These are phyloP conservation scores for Drosophila prolongata DNA, from an alignment of 2,888 invertebrate genomes.

Conservation along the genomic window DNA sequence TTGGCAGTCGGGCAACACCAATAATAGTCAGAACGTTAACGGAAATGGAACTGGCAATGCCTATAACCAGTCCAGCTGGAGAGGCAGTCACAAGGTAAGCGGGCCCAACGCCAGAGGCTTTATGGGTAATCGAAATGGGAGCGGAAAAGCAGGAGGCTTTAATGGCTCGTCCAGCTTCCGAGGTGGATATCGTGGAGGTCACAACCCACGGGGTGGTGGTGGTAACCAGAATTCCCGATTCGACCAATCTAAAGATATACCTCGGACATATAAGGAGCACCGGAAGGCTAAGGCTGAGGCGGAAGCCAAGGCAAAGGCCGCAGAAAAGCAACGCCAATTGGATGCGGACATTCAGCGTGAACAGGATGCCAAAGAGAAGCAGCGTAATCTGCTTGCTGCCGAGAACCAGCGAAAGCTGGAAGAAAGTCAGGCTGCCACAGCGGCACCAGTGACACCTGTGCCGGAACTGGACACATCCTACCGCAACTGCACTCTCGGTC, in stretches of 20 bases:
- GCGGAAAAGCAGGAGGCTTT: background rate
- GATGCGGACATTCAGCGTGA: constrained; percentile 12
- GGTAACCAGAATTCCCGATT: background rate
- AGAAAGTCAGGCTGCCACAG: background rate
- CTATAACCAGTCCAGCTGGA: constrained; percentile 2
- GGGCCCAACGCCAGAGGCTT: background rate
- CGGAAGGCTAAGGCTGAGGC: constrained; percentile 67
- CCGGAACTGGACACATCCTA: constrained; percentile 78
- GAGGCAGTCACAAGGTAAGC: background rate
- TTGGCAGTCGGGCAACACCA: background rate
- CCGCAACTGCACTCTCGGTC: constrained; percentile 54
- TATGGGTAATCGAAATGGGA: background rate
- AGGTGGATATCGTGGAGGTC: constrained; percentile 6
- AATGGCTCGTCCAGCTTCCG: background rate
- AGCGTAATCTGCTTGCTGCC: background rate
- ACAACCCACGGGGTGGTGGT: background rate
- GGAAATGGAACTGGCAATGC: background rate
- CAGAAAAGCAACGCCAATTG: constrained; percentile 11
- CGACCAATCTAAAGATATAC: constrained; percentile 26
- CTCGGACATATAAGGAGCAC: constrained; percentile 79
- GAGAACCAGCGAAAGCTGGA: constrained; percentile 2
- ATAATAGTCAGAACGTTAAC: background rate
- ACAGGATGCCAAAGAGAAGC: constrained; percentile 39
- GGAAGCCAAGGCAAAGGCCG: constrained; percentile 64
- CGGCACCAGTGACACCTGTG: background rate